Evolutionary conservation across 2,888 invertebrate genomes (phyloP), one percentile per base, ranked within the genome.

Genomic region (Campoplex nolae): DNA sequence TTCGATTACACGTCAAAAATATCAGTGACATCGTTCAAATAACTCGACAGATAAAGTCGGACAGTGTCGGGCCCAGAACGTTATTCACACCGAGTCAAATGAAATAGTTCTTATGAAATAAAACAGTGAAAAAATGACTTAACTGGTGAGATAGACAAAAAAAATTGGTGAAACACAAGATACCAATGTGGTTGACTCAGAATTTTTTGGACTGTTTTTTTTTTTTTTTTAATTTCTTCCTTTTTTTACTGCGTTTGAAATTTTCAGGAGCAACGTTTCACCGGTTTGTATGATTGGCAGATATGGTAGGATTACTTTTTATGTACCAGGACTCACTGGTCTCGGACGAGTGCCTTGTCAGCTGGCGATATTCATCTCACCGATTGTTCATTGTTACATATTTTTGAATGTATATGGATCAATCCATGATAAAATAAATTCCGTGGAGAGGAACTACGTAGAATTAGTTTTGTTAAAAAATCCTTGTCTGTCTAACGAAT

Each of bases 281-380:
- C 13, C 58, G 62, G 62, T 28, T 11, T 32, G 11, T 62, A 32
- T 62, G 32, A 4, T 28, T 62, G 62, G 62, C 62, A 32, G 32
- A 16, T 62, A 62, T 62, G 13, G 6, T 28, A 32, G 62, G 16
- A 62, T 62, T 32, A 3, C 16, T 62, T 62, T 32, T 62, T 32
- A 23, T 4, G 28, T 6, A 38, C 38, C 62, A 32, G 28, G 28
- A 28, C 23, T 58, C 58, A 28, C 58, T 13, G 62, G 62, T 28
- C 58, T 32, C 62, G 62, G 32, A 62, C 32, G 32, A 62, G 32
- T 32, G 16, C 2, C 7, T 16, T n/a, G 65, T 65, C 35, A 65
- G 65, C 65, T 35, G 65, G 38, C 35, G 38, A 65, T 67, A 38
- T 67, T 38, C 38, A 67, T 67, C 67, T 18, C 42, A 42, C 11